phyloP scores from a whole-genome alignment of 1,140 invertebrate genomes.

The Pentalonia nigronervosa region DNA sequence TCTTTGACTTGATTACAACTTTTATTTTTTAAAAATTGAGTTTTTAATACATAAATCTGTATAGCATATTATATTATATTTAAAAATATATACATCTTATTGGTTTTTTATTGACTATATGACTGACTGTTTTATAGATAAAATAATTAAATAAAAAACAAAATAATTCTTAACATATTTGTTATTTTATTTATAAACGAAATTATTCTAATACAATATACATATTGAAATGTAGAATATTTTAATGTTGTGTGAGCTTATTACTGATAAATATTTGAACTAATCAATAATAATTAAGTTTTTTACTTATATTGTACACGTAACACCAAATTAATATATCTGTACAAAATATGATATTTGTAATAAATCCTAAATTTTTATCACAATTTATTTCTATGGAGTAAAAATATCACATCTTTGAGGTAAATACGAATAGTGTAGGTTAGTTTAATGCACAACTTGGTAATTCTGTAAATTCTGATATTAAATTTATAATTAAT shows the following conservation, averaged over 20 bases:
- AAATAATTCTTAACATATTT: background rate
- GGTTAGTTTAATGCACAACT: background rate
- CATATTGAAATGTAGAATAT: background rate
- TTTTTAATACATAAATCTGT: background rate
- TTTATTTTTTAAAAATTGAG: background rate
- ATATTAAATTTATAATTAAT: too few relatives aligned
- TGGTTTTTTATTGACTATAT: background rate
- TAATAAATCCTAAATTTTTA: background rate
- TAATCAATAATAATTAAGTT: background rate
- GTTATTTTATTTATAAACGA: background rate
- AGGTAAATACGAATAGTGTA: background rate
- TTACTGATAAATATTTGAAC: background rate
- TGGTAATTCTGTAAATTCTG: background rate
- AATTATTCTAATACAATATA: background rate
- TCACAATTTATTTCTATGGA: background rate
- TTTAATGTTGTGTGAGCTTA: too few relatives aligned
- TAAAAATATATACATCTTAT: background rate
- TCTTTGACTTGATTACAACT: background rate
- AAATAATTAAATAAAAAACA: background rate
- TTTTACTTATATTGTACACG: background rate
- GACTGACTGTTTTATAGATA: background rate
- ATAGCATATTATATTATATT: too few relatives aligned
- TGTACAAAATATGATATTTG: background rate
- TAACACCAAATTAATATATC: background rate
- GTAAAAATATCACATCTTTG: background rate